A percentile compares a stretch with the other conserved stretches of the same genome.
These are phyloP conservation scores for Lepidothrix coronata DNA, from an alignment of 2,113 vertebrate species.

Conservation along the genomic window DNA sequence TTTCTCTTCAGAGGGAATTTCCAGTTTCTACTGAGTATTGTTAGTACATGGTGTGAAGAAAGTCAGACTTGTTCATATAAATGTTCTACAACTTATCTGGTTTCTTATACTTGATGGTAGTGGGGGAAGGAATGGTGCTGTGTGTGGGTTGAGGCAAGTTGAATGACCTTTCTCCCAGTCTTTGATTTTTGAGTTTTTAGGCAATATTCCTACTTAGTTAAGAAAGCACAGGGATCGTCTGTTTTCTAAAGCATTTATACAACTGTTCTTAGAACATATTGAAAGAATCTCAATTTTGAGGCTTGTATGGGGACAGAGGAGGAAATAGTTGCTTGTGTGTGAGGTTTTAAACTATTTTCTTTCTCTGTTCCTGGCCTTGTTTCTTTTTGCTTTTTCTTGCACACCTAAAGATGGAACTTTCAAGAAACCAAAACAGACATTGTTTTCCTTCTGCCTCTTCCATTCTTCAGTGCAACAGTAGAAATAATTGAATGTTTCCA, in stretches of 20 bases:
- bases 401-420: not conserved
- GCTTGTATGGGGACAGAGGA: not conserved
- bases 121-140: rapidly evolving
- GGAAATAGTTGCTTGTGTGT: not conserved
- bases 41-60: not conserved
- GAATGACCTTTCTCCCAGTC: not conserved
- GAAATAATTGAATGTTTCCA: not conserved
- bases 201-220: not conserved
- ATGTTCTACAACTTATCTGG: not conserved
- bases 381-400: not conserved
- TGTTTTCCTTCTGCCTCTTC: not conserved
- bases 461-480: not conserved
- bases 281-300: not conserved
- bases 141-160: not conserved
- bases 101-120: not conserved
- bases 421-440: not conserved
- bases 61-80: not conserved
- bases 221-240: not conserved
- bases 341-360: not conserved
- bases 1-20: not conserved
- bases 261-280: not conserved
- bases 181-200: not conserved
- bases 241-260: not conserved
- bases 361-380: not conserved
- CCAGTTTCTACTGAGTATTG: not conserved